Base-by-base conservation (phyloP, 2,113 vertebrate species). In the Dendropsophus ebraccatus region DNA sequence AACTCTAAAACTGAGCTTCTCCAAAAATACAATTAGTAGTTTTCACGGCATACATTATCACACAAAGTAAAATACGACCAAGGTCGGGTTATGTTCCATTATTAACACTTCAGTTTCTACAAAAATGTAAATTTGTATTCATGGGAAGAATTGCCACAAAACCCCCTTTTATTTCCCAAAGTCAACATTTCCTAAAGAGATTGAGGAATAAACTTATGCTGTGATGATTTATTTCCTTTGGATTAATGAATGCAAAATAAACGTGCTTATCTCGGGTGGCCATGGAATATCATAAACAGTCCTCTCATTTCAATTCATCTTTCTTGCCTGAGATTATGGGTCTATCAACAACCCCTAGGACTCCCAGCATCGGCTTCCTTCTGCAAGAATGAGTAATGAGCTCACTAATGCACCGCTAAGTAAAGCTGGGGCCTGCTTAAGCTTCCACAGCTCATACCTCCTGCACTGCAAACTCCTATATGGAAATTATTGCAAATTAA, bases 211-310 rank as follows among this genome's bases (percentile, higher is more conserved):
- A 86, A 86, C 84, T 86, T 47, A 30, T 86, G 84, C 81, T 86
- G 76, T 65, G 65, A 60, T 86, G 84, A 86, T 86, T 86, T 80
- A 86, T 86, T 37, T 65, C 25, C 56, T 86, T 72, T 81, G 76
- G 76, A 86, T 86, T 86, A 86, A 86, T 86, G 84, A 67, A 37
- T 73, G 76, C 37, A 81, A 81, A 86, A 86, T 86, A 86, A 86
- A 86, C 84, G 7, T 70, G 76, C 84, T 80, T 81, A 86, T 86
- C 84, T 80, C 37, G 45, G 76, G 25, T 65, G 35, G 50, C 65
- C 84, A 86, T 72, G 84, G 72, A 86, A 81, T 86, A 86, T 86
- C 84, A 86, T 86, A 86, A 86, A 86, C 84, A 86, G 76, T 81
- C 50, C 65, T 47, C 77, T 86, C 50, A 32, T 81, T 78, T 81